phyloP scores from a whole-genome alignment of 1,140 invertebrate species.

The Cryptotermes secundus region DNA sequence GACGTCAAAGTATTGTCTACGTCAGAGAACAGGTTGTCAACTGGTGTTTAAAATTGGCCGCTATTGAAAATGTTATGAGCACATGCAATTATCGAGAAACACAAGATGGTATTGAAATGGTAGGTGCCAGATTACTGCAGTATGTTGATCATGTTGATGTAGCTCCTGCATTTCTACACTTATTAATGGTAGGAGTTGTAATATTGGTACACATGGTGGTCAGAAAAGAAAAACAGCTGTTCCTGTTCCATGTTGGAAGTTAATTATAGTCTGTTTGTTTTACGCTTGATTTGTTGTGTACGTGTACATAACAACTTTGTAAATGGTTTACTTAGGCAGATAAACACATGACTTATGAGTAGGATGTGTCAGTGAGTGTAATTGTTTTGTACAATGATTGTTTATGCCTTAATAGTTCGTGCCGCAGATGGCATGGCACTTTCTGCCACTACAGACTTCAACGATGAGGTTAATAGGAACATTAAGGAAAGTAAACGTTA shows the following conservation, averaged over 20 bases:
- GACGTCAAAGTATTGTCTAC: too few relatives aligned
- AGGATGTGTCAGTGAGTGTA: not conserved
- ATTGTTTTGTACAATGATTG: slow-evolving; percentile 43
- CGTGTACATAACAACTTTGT: not conserved
- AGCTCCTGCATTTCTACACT: too few relatives aligned
- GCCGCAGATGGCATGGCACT: slow-evolving; percentile 47
- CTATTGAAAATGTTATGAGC: too few relatives aligned
- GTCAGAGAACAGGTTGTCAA: too few relatives aligned
- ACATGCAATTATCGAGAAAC: too few relatives aligned
- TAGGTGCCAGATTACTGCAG: too few relatives aligned
- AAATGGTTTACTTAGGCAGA: not conserved
- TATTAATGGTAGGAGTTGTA: too few relatives aligned
- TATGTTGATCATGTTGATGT: too few relatives aligned
- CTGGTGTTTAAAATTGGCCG: too few relatives aligned
- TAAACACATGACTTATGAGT: not conserved
- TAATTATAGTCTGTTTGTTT: not conserved
- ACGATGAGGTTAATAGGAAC: slow-evolving; percentile 42
- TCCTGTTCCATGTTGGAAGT: not conserved
- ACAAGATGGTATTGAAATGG: too few relatives aligned
- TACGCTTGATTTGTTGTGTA: not conserved
- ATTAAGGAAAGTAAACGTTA: slow-evolving; percentile 46
- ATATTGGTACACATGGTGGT: too few relatives aligned
- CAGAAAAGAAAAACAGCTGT: not conserved
- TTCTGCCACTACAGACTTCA: slow-evolving; percentile 47
- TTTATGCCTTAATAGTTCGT: slow-evolving; percentile 46